Evolutionary conservation across 2,888 invertebrate species (phyloP).

Genomic region (Drosophila mimetica): DNA sequence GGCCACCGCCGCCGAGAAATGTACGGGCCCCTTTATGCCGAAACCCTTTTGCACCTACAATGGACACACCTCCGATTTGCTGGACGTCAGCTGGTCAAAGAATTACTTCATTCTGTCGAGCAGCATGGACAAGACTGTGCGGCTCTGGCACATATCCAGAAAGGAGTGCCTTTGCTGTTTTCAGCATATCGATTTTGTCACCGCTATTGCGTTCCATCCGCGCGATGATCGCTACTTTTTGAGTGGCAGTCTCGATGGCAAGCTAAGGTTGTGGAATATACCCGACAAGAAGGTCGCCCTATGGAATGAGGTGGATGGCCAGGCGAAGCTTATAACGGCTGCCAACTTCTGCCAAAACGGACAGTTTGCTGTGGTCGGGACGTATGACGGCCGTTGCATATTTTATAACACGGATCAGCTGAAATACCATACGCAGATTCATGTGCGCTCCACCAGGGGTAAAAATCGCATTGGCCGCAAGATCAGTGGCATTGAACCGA

Average conservation of each 20-base stretch:
- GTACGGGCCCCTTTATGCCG: constrained; percentile 92
- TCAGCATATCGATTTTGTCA: constrained; percentile 99
- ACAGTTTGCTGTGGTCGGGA: constrained; percentile 98
- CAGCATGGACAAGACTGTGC: constrained; percentile 99
- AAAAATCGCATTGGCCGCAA: constrained; percentile 97
- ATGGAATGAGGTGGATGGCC: constrained; percentile 99
- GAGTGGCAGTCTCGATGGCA: constrained; percentile 98
- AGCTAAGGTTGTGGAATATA: constrained; percentile 99
- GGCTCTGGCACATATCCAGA: constrained; percentile 98
- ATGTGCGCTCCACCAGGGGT: constrained; percentile 97
- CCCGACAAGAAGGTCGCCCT: constrained; percentile 99
- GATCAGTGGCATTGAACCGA: constrained; percentile 98
- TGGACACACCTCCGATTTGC: constrained; percentile 97
- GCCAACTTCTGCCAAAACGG: constrained; percentile 99
- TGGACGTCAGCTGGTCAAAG: constrained; percentile 99
- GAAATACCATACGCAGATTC: constrained; percentile 98
- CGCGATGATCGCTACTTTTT: constrained; percentile 95
- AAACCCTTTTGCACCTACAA: constrained; percentile 96
- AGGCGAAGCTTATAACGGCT: constrained; percentile 96
- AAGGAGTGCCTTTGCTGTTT: constrained; percentile 99
- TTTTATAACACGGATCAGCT: constrained; percentile 99
- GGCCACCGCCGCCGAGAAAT: constrained; percentile 86
- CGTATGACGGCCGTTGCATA: constrained; percentile 98
- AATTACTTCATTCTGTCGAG: constrained; percentile 99
- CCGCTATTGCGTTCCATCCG: constrained; percentile 99